Evolutionary conservation across 2,113 vertebrate genomes (phyloP).

Genomic region (Cacatua alba): DNA sequence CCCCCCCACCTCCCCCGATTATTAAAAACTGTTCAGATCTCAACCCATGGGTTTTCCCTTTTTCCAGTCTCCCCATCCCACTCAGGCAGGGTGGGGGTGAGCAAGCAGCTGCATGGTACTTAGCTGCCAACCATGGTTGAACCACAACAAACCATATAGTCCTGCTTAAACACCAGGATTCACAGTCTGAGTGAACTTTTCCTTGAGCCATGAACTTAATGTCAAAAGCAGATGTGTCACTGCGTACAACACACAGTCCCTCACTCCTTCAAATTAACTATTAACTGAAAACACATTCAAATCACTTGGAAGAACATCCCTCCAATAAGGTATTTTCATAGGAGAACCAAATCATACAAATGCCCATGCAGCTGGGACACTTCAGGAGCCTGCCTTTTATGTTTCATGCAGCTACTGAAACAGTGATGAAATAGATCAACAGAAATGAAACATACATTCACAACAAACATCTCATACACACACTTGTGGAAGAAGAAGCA

Average conservation of each 20-base stretch:
- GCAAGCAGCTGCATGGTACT: background rate
- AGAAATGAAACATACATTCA: background rate
- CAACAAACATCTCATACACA: background rate
- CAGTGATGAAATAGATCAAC: background rate
- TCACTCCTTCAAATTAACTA: background rate
- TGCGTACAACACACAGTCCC: background rate
- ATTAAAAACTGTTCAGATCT: background rate
- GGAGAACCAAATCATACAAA: background rate
- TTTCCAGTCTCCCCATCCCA: background rate
- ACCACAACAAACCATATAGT: background rate
- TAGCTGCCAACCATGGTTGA: background rate
- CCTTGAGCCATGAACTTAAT: background rate
- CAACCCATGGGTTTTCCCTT: background rate
- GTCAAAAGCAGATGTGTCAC: background rate
- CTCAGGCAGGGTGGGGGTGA: background rate
- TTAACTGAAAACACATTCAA: background rate
- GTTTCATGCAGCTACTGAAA: background rate
- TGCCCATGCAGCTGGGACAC: background rate
- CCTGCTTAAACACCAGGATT: background rate
- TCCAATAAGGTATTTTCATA: background rate
- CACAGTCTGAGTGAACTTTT: background rate
- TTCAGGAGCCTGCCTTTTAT: background rate
- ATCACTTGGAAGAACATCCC: background rate
- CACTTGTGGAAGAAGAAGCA: background rate
- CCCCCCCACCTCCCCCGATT: background rate